Conservation (phyloP, 1,140 invertebrate species). For the Neodiprion lecontei region DNA sequence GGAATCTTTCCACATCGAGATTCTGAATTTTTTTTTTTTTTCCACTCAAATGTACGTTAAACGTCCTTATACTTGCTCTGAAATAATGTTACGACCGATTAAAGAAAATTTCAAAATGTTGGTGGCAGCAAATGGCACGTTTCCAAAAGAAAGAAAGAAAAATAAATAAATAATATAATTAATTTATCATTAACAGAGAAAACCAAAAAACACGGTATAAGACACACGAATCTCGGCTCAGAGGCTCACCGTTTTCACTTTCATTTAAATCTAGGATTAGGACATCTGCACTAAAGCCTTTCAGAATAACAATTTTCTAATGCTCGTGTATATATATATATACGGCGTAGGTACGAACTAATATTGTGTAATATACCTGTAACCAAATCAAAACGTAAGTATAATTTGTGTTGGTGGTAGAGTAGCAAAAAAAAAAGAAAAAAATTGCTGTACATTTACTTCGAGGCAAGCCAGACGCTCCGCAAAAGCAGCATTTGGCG, state of each 20-base stretch:
- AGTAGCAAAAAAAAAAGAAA: background rate
- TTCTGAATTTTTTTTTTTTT: too few species aligned
- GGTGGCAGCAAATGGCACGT: slow-evolving; percentile 62
- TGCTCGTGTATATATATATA: background rate
- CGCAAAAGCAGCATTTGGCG: background rate
- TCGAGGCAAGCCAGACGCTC: background rate
- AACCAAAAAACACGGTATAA: background rate
- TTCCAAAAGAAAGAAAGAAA: slow-evolving; percentile 15
- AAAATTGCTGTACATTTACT: background rate
- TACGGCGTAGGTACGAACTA: background rate
- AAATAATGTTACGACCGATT: background rate
- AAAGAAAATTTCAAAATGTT: slow-evolving; percentile 34
- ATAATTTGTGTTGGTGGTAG: background rate
- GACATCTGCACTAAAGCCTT: background rate
- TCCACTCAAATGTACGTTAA: too few species aligned
- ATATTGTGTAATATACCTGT: background rate
- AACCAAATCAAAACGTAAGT: background rate
- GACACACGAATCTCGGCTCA: background rate
- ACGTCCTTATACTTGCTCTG: too few species aligned
- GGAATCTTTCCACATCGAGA: too few species aligned
- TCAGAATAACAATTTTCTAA: slow-evolving; percentile 2
- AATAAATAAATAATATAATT: background rate
- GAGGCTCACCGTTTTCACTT: background rate
- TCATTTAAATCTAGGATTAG: background rate
- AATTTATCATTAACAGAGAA: background rate